phyloP scores from a whole-genome alignment of 2,113 vertebrate species.

The Scomber scombrus region DNA sequence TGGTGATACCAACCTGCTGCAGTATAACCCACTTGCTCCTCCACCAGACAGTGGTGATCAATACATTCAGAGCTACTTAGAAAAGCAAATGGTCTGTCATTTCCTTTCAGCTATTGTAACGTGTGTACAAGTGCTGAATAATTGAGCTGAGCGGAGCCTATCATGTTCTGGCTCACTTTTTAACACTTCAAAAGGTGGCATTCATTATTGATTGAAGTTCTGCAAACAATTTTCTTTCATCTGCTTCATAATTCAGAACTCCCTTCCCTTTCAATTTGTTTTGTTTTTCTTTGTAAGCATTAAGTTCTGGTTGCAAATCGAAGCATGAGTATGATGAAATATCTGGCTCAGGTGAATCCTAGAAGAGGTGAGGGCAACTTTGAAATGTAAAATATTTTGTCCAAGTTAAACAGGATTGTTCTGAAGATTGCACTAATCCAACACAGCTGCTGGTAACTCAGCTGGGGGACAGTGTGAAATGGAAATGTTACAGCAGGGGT shows the following conservation, averaged over 20 bases:
- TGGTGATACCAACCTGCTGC: neutral
- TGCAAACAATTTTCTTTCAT: conserved; percentile 82
- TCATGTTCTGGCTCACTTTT: conserved; percentile 81
- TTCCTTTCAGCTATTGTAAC: conserved; percentile 70
- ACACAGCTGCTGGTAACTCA: conserved; percentile 18
- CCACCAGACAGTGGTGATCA: conserved; percentile 44
- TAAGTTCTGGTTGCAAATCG: conserved; percentile 23
- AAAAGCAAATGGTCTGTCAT: conserved; percentile 51
- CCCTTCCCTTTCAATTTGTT: conserved; percentile 61
- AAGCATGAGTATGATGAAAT: conserved; percentile 11
- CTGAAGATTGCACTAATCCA: conserved; percentile 23
- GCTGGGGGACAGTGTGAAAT: conserved; percentile 37
- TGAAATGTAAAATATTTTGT: conserved; percentile 46
- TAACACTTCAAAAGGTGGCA: conserved; percentile 79
- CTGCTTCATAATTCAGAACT: conserved; percentile 76
- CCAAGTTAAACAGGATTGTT: neutral
- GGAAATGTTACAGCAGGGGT: conserved; percentile 29
- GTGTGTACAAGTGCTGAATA: conserved; percentile 72
- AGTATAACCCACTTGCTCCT: neutral
- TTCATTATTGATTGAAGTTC: conserved; percentile 81
- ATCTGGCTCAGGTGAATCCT: neutral
- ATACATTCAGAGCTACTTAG: conserved; percentile 25
- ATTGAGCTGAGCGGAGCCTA: conserved; percentile 74
- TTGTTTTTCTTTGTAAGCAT: conserved; percentile 30
- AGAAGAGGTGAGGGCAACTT: conserved; percentile 10